Conservation (phyloP, 2,113 vertebrate genomes). For the Varanus komodoensis region DNA sequence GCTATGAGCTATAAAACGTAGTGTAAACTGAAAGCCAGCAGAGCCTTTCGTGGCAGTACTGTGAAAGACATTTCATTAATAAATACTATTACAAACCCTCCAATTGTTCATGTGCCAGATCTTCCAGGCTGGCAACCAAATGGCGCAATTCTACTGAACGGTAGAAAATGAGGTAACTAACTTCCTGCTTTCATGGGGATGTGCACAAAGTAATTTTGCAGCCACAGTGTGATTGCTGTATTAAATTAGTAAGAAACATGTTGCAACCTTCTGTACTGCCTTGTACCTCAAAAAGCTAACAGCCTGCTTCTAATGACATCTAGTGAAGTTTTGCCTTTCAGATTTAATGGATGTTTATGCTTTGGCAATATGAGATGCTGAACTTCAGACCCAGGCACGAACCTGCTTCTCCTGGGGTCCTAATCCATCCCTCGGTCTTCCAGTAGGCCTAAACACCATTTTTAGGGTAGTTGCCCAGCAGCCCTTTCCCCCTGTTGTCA, state of each 20-base stretch:
- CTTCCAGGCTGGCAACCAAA: neutral
- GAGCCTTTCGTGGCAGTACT: conserved; percentile 1
- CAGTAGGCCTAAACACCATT: no score
- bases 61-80: conserved; percentile 27
- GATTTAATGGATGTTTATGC: neutral
- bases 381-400: neutral
- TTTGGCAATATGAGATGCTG: neutral
- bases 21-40: conserved; percentile 34
- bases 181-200: neutral
- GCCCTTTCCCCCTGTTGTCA: no score
- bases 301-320: neutral
- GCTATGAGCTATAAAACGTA: conserved; percentile 30
- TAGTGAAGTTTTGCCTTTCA: neutral
- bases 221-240: neutral
- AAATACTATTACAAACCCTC: conserved; percentile 27
- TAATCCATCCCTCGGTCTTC: no score
- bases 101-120: neutral
- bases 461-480: no score
- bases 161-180: neutral
- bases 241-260: neutral
- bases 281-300: neutral
- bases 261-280: neutral
- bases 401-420: no score
- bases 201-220: neutral
- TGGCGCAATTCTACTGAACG: neutral